Evolutionary conservation across 23 tunicate genomes (phyloP), one percentile per base, ranked within the genome.

Genomic region (Styela plicata): DNA sequence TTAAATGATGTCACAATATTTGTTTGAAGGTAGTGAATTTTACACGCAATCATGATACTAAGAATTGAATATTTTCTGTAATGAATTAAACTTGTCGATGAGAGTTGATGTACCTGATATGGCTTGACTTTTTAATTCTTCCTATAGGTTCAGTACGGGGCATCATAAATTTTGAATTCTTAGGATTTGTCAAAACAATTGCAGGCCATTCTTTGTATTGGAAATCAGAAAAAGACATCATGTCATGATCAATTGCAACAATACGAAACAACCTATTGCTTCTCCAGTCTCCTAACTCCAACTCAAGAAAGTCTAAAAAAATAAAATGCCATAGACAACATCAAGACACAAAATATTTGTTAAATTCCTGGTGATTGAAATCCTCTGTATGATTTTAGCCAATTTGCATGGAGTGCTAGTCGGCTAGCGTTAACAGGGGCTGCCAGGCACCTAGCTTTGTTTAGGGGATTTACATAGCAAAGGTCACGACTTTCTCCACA

Each of bases 91-190:
- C n/a, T n/a, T n/a, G n/a, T n/a, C n/a, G n/a, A n/a, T n/a, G n/a
- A n/a, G n/a, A n/a, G n/a, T n/a, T n/a, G n/a, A n/a, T n/a, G n/a
- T 7, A 88, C 98, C 99, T 79, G 20, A 95, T 81, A 84, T 95
- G 99, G 44, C 90, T 80, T 17, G 96, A 90, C 3, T 74, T 80
- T 5, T 57, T 70, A 2, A 95, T 89, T 75, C 92, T 75, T 44
- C 79, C 79, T 34, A 95, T 74, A 32, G 99, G 99, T 80, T 95
- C 91, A 74, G 68, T 82, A 26, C 80, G 74, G 0, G 99, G 99
- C 37, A 80, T 86, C 89, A 87, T 86, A 57, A 71, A 80, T 30
- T 68, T 80, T 22, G 91, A 80, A 23, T 80, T 80, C 34, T 86
- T 90, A 0, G 96, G 99, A 69, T 87, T 90, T 21, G 96, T 95